Evolutionary conservation across 1,140 invertebrate species (phyloP), one percentile per base, ranked within the genome.

Genomic region (Pollicipes pollicipes): DNA sequence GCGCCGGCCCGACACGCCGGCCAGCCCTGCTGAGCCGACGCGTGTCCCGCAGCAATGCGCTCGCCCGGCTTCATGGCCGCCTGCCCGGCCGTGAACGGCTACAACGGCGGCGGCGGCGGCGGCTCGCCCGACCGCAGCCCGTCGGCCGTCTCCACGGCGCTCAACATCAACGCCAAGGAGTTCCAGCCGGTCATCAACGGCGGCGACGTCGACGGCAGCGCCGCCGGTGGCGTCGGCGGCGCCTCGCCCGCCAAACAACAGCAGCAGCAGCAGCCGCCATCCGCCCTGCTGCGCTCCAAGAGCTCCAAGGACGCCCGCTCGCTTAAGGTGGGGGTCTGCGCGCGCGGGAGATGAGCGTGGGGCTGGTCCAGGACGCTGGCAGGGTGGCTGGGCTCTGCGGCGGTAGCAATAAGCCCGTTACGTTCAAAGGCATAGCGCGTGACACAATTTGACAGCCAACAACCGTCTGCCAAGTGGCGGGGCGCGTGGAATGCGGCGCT

Each of bases 101-200:
- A 32, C 66, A 72, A 72, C 66, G 72, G 72, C 10, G 72, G 71
- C 30, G 37, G 67, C 35, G 30, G 68, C 27, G 69, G 70, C 30
- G 71, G 74, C 66, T 69, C n/a, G n/a, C 69, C 69, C 45, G 66
- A 30, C 68, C 29, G n/a, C 35, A n/a, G 16, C 63, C 35, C 26
- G 70, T 70, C 0, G 37, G 2, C 69, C 70, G 68, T 28, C 30
- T 72, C 21, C 70, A 72, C 30, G 13, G 10, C 67, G 45, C 82
- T 90, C 75, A 90, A 91, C 79, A 88, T 90, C 70, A 87, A 90
- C 82, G 89, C 89, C 66, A 90, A 90, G 81, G 89, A 90, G 83
- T 90, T 91, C 79, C 89, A 74, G 29, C 73, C 71, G 29, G 66
- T 70, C 37, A 21, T 10, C 45, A 21, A 10, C 45, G 45, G 17